These are phyloP conservation scores for Epinephelus fuscoguttatus DNA, from an alignment of 2,113 vertebrate species.

Conservation along the genomic window DNA sequence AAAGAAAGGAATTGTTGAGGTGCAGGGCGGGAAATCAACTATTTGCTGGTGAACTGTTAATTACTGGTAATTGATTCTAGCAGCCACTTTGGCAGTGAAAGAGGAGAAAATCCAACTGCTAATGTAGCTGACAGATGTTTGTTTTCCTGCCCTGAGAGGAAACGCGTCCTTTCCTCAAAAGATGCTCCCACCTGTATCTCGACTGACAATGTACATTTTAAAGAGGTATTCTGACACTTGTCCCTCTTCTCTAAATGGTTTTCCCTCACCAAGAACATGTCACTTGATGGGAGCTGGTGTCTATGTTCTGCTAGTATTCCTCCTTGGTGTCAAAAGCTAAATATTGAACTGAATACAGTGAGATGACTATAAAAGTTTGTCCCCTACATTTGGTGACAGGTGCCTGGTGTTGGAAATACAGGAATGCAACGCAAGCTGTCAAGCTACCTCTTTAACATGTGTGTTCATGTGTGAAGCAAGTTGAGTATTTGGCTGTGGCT, in stretches of 20 bases:
- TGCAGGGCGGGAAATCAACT: conserved; percentile 54
- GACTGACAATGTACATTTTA: conserved; percentile 3
- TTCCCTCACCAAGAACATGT: conserved; percentile 21
- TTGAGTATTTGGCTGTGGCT: conserved; percentile 1
- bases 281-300: conserved; percentile 25
- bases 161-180: conserved; percentile 36
- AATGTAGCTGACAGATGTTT: conserved; percentile 45
- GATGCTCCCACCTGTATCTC: conserved; percentile 59
- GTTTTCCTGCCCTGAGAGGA: conserved; percentile 63
- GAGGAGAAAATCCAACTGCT: conserved; percentile 36
- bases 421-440: neutral
- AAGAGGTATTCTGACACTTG: conserved; percentile 27
- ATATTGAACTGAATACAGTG: conserved; percentile 11
- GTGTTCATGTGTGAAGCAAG: neutral
- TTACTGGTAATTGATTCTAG: conserved; percentile 25
- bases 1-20: conserved; percentile 8
- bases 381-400: conserved; percentile 13
- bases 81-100: conserved; percentile 47
- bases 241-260: neutral
- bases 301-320: conserved; percentile 35
- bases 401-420: conserved; percentile 15
- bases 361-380: conserved; percentile 6
- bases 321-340: neutral
- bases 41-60: conserved; percentile 33
- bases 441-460: conserved; percentile 3